Percentiles rank a stretch among this genome's conserved stretches.
These are phyloP conservation scores for Lasioglossum zephyrum DNA, from an alignment of 2,888 invertebrate genomes.

Conservation along the genomic window DNA sequence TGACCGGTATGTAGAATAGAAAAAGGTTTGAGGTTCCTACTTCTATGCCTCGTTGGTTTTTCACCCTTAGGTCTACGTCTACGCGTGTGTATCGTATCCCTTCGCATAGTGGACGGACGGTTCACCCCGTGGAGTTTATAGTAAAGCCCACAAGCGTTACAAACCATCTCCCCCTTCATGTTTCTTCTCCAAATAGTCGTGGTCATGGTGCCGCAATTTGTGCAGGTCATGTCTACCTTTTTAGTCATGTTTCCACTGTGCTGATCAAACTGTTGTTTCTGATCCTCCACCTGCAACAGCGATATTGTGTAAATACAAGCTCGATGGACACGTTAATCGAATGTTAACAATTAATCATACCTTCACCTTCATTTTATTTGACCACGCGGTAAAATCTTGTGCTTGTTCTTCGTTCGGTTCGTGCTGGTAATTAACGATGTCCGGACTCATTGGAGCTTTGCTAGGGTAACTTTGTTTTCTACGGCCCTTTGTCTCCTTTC, in stretches of 20 bases:
- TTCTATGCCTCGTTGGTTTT: constrained; percentile 83
- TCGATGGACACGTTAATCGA: no score
- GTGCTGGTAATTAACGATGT: constrained; percentile 79
- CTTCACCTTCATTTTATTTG: constrained; percentile 78
- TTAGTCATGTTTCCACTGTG: constrained; percentile 78
- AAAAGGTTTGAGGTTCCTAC: constrained; percentile 65
- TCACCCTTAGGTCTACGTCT: constrained; percentile 93
- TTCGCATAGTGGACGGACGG: constrained; percentile 96
- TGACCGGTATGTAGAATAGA: not conserved
- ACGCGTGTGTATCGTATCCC: constrained; percentile 97
- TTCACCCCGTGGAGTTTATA: constrained; percentile 98
- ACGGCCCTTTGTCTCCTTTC: constrained; percentile 88
- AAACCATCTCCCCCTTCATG: constrained; percentile 98
- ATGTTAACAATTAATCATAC: constrained; percentile 41
- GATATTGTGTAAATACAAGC: not conserved
- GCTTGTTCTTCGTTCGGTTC: constrained; percentile 81
- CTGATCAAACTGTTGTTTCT: constrained; percentile 78
- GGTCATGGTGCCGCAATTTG: constrained; percentile 98
- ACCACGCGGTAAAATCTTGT: constrained; percentile 83
- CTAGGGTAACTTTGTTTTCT: constrained; percentile 93
- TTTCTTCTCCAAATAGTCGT: constrained; percentile 99
- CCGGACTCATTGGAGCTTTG: constrained; percentile 85
- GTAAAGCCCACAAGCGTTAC: constrained; percentile 99
- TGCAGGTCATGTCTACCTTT: constrained; percentile 93
- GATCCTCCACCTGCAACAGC: constrained; percentile 75